phyloP scores from a whole-genome alignment of 2,113 vertebrate species.

The Motacilla tschutschensis region DNA sequence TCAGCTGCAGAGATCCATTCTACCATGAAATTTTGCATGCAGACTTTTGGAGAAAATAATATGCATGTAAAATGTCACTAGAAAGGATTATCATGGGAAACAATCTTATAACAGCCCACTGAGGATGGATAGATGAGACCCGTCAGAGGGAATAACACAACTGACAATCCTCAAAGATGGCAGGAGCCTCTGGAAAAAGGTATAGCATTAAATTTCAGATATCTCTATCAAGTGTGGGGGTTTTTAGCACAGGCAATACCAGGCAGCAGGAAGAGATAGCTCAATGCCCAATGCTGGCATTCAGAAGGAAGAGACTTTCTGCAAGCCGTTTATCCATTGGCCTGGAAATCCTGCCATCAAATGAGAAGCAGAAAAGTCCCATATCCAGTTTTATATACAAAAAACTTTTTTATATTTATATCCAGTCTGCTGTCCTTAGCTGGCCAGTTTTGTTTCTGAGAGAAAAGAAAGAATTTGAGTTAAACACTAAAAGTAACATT shows the following conservation, averaged over 20 bases:
- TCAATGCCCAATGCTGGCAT: neutral
- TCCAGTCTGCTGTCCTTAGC: neutral
- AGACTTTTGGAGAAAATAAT: neutral
- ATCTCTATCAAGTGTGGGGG: neutral
- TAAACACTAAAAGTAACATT: neutral
- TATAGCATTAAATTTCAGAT: neutral
- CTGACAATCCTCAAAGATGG: neutral
- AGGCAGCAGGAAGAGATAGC: neutral
- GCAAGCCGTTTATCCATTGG: neutral
- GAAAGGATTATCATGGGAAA: neutral
- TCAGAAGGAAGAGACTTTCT: neutral
- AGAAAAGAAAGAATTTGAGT: neutral
- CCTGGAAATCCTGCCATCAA: neutral
- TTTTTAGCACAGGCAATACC: neutral
- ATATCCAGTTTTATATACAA: neutral
- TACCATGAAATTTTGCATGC: neutral
- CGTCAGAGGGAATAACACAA: neutral
- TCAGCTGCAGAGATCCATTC: neutral
- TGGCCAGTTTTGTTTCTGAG: neutral
- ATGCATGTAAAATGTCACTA: neutral
- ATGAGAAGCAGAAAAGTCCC: neutral
- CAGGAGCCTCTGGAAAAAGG: neutral
- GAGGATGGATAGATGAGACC: neutral
- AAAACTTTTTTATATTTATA: neutral
- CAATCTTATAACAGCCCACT: neutral